Conservation (phyloP, 2,888 invertebrate species). For the Terebella lapidaria region DNA sequence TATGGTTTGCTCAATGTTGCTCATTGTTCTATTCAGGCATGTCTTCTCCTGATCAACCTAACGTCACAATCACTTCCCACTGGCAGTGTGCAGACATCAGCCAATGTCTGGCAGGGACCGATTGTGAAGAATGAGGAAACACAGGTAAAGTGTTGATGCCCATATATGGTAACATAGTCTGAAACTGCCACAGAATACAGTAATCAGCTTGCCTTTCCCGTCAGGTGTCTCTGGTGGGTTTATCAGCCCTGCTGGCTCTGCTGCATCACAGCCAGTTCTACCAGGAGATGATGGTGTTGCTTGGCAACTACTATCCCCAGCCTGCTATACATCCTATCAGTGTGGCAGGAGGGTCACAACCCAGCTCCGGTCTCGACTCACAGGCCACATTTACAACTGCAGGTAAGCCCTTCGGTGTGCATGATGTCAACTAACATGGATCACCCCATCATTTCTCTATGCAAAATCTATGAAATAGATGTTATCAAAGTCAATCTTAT, state of each 20-base stretch:
- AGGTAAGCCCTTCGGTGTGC: slow-evolving; percentile 23
- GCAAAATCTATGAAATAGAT: no score
- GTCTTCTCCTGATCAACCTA: slow-evolving; percentile 42
- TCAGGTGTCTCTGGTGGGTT: slow-evolving; percentile 43
- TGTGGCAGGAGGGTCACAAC: slow-evolving; percentile 2
- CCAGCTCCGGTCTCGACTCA: slow-evolving; percentile 19
- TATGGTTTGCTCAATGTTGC: no score
- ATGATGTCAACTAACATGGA: no score
- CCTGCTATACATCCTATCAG: slow-evolving; percentile 38
- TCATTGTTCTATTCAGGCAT: slow-evolving; percentile 35
- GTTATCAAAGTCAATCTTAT: no score
- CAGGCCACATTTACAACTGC: slow-evolving; percentile 33
- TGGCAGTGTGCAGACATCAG: slow-evolving; percentile 25
- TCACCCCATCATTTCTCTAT: no score
- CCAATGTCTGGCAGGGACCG: slow-evolving; percentile 40
- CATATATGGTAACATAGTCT: not conserved
- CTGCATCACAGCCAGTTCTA: slow-evolving; percentile 48
- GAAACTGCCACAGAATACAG: no score
- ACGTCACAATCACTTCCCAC: slow-evolving; percentile 43
- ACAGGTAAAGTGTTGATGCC: slow-evolving; percentile 28
- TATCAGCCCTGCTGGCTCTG: slow-evolving; percentile 42
- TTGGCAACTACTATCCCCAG: slow-evolving; percentile 40
- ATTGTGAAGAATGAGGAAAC: slow-evolving; percentile 43
- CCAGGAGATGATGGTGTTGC: slow-evolving; percentile 34
- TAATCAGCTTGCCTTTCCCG: no score